Evolutionary conservation across 2,113 vertebrate genomes (phyloP), one percentile per base, ranked within the genome.

Genomic region (Parotia lawesii): DNA sequence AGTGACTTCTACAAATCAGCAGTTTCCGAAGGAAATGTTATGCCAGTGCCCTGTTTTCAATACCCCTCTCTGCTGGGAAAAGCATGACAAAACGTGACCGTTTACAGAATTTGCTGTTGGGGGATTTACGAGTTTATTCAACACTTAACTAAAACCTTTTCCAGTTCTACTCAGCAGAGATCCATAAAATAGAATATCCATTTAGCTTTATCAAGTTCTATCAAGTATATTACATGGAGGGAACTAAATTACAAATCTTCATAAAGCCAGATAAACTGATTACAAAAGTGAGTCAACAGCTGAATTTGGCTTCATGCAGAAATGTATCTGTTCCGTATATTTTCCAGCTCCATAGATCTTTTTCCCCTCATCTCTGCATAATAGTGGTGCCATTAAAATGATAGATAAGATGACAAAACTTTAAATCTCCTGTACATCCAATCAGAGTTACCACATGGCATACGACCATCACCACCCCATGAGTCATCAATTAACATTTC

Each of bases 391-490:
- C 24, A 33, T 70, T 87, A 85, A 81, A 93, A 47, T 47, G 51
- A 62, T 16, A 22, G 27, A 23, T 56, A 64, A 38, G 22, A 38
- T 45, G 35, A 67, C 61, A 74, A 66, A 91, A 48, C 12, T 54
- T 57, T 4, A 27, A 10, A 31, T 45, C 37, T 86, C 37, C 35
- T 10, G 1, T 37, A 37, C 35, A 74, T 73, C 33, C 27, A 62
- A 1, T 10, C 33, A 15, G 45, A 64, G 10, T 5, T 80, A 50
- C 28, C 47, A 73, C 0, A 1, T 4, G 28, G 25, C 50, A 27
- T 3, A 14, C 0, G 0, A 47, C 28, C 31, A 28, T 31, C 24
- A 91, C 40, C 64, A 47, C 12, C 11, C 35, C 13, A 23, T 0
- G 2, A 60, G 21, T 54, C 35, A 69, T 25, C n/a, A 73, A 4